phyloP scores from a whole-genome alignment of 1,140 invertebrate genomes.

The Bombus polaris region DNA sequence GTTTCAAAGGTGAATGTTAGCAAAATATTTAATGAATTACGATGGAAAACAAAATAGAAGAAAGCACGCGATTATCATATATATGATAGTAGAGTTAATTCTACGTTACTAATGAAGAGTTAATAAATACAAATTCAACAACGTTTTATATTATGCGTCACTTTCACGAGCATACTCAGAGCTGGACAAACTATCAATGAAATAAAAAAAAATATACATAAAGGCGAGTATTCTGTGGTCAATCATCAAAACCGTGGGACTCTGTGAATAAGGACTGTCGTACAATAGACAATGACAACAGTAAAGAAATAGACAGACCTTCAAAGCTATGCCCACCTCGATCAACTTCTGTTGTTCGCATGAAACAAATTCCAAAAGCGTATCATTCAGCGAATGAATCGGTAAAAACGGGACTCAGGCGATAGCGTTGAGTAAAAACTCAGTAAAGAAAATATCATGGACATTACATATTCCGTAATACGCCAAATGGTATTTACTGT shows the following conservation, averaged over 20 bases:
- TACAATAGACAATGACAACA: constrained; percentile 66
- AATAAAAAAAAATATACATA: constrained; percentile 2
- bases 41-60: constrained; percentile 18
- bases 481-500: not conserved
- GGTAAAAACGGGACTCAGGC: constrained; percentile 33
- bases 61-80: constrained; percentile 26
- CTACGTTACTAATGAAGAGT: constrained; percentile 4
- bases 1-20: not conserved
- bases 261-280: constrained; percentile 10
- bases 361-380: constrained; percentile 84
- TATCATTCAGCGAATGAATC: constrained; percentile 77
- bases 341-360: constrained; percentile 91
- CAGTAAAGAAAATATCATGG: not conserved
- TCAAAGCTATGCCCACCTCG: constrained; percentile 94
- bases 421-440: constrained; percentile 53
- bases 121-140: constrained; percentile 10
- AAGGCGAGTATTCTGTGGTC: not conserved
- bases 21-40: not conserved
- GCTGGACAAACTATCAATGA: not conserved
- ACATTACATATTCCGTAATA: too few relatives aligned
- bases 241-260: not conserved
- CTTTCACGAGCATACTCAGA: constrained; percentile 7
- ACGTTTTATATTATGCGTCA: constrained; percentile 4
- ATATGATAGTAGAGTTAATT: constrained; percentile 28
- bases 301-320: constrained; percentile 87